These are phyloP conservation scores for Coluber constrictor DNA, from an alignment of 2,797 vertebrate species.

Conservation along the genomic window DNA sequence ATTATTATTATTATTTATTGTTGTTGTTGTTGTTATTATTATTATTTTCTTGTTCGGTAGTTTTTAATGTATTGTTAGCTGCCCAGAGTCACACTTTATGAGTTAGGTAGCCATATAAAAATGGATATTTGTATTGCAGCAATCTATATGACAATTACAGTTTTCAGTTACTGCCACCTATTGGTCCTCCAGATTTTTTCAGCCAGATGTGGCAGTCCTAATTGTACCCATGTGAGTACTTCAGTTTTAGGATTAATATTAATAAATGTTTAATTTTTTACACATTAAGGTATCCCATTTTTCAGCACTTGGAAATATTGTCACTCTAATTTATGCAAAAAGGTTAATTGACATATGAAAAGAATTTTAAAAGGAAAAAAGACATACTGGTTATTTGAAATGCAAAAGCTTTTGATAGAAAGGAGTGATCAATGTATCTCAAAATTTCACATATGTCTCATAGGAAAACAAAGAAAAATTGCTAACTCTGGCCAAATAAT, in stretches of 20 bases:
- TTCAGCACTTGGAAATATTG: background rate
- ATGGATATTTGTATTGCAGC: background rate
- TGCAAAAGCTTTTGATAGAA: background rate
- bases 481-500: background rate
- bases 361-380: conserved; percentile 2
- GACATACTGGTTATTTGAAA: background rate
- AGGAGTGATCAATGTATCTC: background rate
- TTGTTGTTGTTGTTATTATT: too few species aligned
- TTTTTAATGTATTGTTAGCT: background rate
- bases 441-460: background rate
- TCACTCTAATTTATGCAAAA: background rate
- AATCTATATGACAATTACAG: background rate
- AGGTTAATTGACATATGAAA: background rate
- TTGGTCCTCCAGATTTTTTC: background rate
- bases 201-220: background rate
- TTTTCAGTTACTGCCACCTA: background rate
- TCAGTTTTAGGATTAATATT: background rate
- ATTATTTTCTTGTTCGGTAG: background rate
- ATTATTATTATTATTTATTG: background rate
- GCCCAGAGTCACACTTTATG: background rate
- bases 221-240: background rate
- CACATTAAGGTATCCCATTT: background rate
- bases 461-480: background rate
- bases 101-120: background rate
- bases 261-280: background rate